Evolutionary conservation across 2,797 vertebrate genomes (phyloP).

Genomic region (Todus mexicanus): DNA sequence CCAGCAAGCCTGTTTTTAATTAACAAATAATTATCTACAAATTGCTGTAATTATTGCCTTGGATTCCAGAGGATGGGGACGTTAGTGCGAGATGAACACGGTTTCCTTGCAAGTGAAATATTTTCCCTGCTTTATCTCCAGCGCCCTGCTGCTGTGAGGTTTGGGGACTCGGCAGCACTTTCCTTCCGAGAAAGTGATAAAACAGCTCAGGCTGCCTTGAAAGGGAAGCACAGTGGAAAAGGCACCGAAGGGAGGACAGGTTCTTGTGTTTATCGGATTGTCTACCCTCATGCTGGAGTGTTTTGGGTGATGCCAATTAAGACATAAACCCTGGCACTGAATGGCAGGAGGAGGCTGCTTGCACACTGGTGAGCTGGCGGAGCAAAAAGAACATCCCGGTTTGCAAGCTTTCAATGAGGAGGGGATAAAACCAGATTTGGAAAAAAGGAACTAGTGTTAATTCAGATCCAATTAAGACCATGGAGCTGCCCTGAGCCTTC

Average conservation of each 20-base stretch:
- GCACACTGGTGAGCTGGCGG: rapidly evolving
- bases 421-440: neutral
- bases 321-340: neutral
- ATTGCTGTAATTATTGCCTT: conserved; percentile 70
- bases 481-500: neutral
- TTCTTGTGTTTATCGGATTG: neutral
- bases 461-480: neutral
- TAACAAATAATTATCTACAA: conserved; percentile 72
- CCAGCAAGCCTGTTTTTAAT: conserved; percentile 69
- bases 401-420: neutral
- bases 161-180: neutral
- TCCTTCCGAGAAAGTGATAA: conserved; percentile 35
- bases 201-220: conserved; percentile 2
- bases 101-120: conserved; percentile 59
- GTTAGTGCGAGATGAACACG: neutral
- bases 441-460: neutral
- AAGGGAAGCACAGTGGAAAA: neutral
- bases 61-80: conserved; percentile 59
- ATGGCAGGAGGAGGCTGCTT: neutral
- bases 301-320: conserved; percentile 1
- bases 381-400: neutral
- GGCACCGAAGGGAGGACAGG: neutral
- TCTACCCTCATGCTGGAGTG: neutral
- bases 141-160: conserved; percentile 51
- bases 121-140: conserved; percentile 60